Evolutionary conservation across 2,888 invertebrate genomes (phyloP), one percentile per base, ranked within the genome.

Genomic region (Hypercompe scribonia): DNA sequence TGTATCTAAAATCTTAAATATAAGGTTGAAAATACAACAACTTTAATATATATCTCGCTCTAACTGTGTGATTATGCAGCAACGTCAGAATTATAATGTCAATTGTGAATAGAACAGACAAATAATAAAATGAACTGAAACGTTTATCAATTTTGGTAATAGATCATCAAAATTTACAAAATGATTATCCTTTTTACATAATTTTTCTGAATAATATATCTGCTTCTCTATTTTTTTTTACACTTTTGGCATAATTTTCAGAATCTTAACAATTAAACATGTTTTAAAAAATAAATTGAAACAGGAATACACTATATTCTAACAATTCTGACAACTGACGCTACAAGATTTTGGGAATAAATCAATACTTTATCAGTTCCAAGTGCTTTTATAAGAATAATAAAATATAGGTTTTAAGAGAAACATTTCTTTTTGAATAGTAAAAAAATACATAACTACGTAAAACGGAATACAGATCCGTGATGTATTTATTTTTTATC

Each of bases 71-170:
- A 77, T 74, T 73, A 67, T 24, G 63, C 65, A 68, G 24, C 50
- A 69, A 84, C 64, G 85, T 85, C 83, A 84, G 79, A 81, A 82
- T 72, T 81, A 73, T 81, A 54, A 13, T n/a, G 50, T n/a, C 50
- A 54, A 54, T 54, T 54, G 81, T 78, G 76, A 83, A 74, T 71
- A 66, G 10, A 73, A 80, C 83, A 84, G 81, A 78, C 67, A 69
- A 64, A 10, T 65, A 5, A 68, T 31, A 39, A 33, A 50, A 54
- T n/a, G 50, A 54, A 54, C 24, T 54, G 50, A 54, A 70, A 65
- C 77, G 78, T 82, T 80, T 76, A 71, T n/a, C 50, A 54, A n/a
- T 50, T 24, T 50, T n/a, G n/a, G 2, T n/a, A 21, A 1, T 50
- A 50, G 1, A 18, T 54, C 11, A n/a, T 54, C 24, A 50, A 21